These are phyloP conservation scores for Habropoda laboriosa DNA, from an alignment of 1,140 invertebrate species.

Conservation along the genomic window DNA sequence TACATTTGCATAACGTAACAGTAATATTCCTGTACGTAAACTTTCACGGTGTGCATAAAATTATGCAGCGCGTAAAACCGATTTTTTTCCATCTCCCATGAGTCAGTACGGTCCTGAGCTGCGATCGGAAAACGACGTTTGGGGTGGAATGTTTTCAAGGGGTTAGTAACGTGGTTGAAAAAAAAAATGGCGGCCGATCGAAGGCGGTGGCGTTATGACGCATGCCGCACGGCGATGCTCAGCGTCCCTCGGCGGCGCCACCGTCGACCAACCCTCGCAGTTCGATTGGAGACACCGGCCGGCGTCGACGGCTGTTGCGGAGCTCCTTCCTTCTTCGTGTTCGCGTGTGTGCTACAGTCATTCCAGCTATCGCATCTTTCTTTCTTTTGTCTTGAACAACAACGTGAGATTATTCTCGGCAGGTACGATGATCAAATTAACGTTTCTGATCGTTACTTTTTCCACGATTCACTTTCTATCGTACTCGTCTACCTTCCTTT, in stretches of 20 bases:
- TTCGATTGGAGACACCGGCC: conserved; percentile 81
- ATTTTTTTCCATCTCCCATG: neutral
- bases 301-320: conserved; percentile 69
- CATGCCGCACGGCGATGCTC: conserved; percentile 57
- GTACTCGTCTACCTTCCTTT: neutral
- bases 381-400: neutral
- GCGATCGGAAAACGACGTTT: conserved; percentile 53
- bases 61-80: neutral
- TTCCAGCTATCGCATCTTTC: neutral
- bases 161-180: conserved; percentile 63
- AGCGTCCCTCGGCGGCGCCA: conserved; percentile 74
- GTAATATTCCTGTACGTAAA: no score
- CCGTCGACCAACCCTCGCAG: conserved; percentile 77
- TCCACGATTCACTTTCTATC: neutral
- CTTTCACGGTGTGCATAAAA: no score
- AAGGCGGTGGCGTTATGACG: conserved; percentile 68
- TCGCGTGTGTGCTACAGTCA: conserved; percentile 52
- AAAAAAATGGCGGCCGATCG: conserved; percentile 73
- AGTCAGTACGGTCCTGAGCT: conserved; percentile 23
- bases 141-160: conserved; percentile 65
- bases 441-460: neutral
- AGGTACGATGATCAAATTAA: conserved; percentile 17
- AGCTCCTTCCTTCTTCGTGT: conserved; percentile 39
- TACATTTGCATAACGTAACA: neutral
- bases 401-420: neutral